Conservation (phyloP, 2,113 vertebrate species). For the Megaptera novaeangliae region DNA sequence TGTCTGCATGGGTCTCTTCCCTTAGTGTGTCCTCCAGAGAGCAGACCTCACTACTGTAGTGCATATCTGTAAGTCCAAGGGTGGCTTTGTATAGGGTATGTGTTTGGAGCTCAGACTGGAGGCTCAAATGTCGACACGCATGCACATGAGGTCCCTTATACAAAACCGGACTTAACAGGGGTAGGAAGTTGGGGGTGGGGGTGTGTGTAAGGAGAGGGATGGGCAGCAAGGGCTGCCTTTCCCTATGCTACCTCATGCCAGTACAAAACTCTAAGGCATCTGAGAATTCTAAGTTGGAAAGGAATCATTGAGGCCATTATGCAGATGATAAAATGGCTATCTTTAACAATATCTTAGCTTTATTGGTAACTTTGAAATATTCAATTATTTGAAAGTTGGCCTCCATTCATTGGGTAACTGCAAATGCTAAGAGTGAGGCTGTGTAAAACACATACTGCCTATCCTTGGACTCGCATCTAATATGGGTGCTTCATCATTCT, state of each 20-base stretch:
- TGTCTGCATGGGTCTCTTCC: background rate
- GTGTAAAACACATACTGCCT: fast-evolving
- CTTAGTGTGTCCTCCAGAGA: background rate
- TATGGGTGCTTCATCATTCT: background rate
- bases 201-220: background rate
- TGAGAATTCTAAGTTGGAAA: background rate
- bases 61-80: background rate
- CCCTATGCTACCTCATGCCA: background rate
- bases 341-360: background rate
- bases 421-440: background rate
- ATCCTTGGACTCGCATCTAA: background rate
- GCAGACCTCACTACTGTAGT: background rate
- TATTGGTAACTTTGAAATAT: background rate
- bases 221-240: fast-evolving
- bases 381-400: background rate
- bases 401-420: background rate
- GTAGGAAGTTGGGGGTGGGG: background rate
- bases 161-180: background rate
- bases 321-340: background rate
- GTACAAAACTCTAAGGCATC: background rate
- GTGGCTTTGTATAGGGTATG: background rate
- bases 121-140: fast-evolving
- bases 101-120: background rate
- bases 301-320: background rate
- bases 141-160: background rate